A percentile compares a stretch with the other conserved stretches of the same genome.
Conservation (phyloP, 2,797 vertebrate genomes). For the Danio albolineatus region DNA sequence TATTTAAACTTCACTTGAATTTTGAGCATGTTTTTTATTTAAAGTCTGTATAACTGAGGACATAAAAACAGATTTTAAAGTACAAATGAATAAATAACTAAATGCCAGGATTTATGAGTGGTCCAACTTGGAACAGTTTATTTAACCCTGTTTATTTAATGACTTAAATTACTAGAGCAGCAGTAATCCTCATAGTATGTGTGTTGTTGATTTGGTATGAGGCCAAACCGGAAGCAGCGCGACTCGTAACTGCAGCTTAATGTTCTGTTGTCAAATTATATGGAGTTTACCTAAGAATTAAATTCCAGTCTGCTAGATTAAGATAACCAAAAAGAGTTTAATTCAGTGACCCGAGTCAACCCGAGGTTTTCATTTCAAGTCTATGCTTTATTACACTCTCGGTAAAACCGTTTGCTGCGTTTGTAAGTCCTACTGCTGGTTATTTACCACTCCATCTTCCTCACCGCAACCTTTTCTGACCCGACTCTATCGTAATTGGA, state of each 20-base stretch:
- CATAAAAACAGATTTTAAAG: background rate
- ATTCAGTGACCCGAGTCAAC: background rate
- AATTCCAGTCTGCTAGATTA: background rate
- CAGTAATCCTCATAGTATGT: background rate
- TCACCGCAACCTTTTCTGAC: slow-evolving; percentile 33
- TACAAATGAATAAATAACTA: background rate
- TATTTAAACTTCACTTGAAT: background rate
- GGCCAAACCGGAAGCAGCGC: background rate
- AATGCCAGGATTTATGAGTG: too few species aligned
- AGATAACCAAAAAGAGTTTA: background rate
- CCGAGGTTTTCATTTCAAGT: slow-evolving; percentile 13
- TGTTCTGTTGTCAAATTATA: background rate
- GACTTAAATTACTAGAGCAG: background rate
- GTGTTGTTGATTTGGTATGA: background rate
- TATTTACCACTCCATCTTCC: slow-evolving; percentile 23
- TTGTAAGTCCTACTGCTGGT: slow-evolving; percentile 7
- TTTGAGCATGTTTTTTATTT: too few species aligned
- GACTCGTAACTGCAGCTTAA: background rate
- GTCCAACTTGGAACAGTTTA: background rate
- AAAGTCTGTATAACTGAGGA: background rate
- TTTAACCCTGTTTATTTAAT: slow-evolving; percentile 18
- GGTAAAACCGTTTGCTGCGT: too few species aligned
- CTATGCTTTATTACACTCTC: background rate
- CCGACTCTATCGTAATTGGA: slow-evolving; percentile 54
- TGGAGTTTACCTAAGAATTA: background rate